Evolutionary conservation across 2,888 invertebrate genomes (phyloP).

Genomic region (Cyaniris semiargus): DNA sequence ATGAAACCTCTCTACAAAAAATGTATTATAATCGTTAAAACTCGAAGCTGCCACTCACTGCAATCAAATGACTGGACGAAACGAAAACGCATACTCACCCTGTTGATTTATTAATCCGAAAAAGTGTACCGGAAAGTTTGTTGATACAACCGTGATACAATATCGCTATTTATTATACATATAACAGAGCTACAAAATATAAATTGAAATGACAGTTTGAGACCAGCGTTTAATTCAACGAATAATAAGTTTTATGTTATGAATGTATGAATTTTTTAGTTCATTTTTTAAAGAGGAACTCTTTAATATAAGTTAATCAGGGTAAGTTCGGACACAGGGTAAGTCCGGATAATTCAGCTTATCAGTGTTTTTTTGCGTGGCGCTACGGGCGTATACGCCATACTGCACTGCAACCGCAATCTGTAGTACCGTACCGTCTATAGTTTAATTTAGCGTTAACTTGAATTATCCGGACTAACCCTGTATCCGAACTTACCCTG

Average conservation of each 20-base stretch:
- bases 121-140: background rate
- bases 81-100: background rate
- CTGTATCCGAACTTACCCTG: too few relatives aligned
- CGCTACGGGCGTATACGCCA: too few relatives aligned
- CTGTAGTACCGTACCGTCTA: too few relatives aligned
- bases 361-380: too few relatives aligned
- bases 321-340: too few relatives aligned
- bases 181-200: background rate
- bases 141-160: background rate
- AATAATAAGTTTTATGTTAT: too few relatives aligned
- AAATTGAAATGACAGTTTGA: background rate
- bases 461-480: too few relatives aligned
- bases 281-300: background rate
- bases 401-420: too few relatives aligned
- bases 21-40: background rate
- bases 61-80: background rate
- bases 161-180: background rate
- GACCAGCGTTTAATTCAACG: background rate
- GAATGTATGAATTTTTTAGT: background rate
- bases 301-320: too few relatives aligned
- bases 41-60: background rate
- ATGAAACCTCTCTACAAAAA: background rate
- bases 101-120: constrained; percentile 10
- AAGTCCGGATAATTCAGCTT: too few relatives aligned
- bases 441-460: too few relatives aligned